Base-by-base conservation (phyloP, 2,888 invertebrate genomes). In the Lycia hirtaria region DNA sequence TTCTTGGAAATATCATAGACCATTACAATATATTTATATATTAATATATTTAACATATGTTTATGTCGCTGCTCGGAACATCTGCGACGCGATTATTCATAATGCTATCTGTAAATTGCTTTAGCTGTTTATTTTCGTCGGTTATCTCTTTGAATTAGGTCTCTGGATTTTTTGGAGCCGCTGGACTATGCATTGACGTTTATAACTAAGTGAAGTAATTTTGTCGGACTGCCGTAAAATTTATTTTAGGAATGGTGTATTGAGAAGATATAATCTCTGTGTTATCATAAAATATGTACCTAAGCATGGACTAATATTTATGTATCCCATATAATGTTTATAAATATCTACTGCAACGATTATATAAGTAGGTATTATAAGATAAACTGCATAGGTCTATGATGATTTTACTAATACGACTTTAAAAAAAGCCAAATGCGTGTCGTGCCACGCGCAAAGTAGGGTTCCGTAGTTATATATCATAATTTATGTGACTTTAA, bases 191-290 rank as follows among this genome's bases (percentile, higher is more conserved):
- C 28, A 59, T 58, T 58, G 48, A 52, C 41, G 52, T 58, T 49
- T 47, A 56, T 56, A 57, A 57, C 44, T 47, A 49, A 50, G 41
- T 26, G 17, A 41, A 41, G 57, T 64, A 64, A 62, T 65, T 71
- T 65, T 53, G 60, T 59, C 61, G 56, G 55, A 41, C 62, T 47
- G 54, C 62, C 61, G 65, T 66, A 61, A 68, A 71, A 47, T 37
- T 60, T 71, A 76, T 69, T 72, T 73, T 66, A 49, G 65, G 56
- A 41, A 61, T 32, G 20, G 19, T 20, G 62, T 60, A 65, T 58
- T 69, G 72, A 24, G 38, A 41, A 62, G 62, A 62, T 67, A 65
- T 68, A 63, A 60, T 28, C 12, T 64, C 41, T 15, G 10, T 41
- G n/a, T 41, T 40, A 40, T 22, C 5, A 41, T 24, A 41, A n/a